Evolutionary conservation across 2,113 vertebrate genomes (phyloP).

Genomic region (Corythornis cristatus): DNA sequence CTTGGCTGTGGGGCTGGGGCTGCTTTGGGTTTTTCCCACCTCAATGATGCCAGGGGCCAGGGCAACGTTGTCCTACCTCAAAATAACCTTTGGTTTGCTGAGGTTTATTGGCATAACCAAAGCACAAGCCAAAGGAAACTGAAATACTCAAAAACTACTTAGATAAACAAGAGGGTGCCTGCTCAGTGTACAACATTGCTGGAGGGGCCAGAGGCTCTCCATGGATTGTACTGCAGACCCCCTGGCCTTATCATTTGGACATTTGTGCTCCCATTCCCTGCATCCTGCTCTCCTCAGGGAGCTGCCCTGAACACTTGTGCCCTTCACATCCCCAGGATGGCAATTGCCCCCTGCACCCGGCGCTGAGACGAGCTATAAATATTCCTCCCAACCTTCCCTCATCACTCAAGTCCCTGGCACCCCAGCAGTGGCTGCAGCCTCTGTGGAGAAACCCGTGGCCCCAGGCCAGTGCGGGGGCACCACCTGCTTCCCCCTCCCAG

Average conservation of each 20-base stretch:
- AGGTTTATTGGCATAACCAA: neutral
- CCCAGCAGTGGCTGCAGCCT: neutral
- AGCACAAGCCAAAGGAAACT: accelerated
- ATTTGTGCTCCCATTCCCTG: neutral
- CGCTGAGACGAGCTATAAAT: neutral
- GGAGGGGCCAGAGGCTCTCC: neutral
- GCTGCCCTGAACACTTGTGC: neutral
- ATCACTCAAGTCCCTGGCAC: neutral
- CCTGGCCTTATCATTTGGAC: accelerated
- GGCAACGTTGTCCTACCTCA: neutral
- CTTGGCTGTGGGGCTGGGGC: neutral
- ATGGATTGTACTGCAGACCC: accelerated
- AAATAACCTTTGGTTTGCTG: neutral
- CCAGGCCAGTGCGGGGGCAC: neutral
- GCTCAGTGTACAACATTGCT: accelerated
- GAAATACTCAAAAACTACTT: neutral
- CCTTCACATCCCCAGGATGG: neutral
- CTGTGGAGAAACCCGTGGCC: neutral
- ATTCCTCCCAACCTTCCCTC: neutral
- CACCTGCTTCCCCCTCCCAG: slow-evolving; percentile 46
- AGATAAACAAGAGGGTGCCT: neutral
- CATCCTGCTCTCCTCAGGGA: neutral
- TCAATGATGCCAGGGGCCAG: accelerated
- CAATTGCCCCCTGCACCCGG: neutral
- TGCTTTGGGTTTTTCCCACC: neutral